A percentile compares a stretch with the other conserved stretches of the same genome.
Conservation (phyloP, 2,888 invertebrate genomes). For the Brachyptera risi region DNA sequence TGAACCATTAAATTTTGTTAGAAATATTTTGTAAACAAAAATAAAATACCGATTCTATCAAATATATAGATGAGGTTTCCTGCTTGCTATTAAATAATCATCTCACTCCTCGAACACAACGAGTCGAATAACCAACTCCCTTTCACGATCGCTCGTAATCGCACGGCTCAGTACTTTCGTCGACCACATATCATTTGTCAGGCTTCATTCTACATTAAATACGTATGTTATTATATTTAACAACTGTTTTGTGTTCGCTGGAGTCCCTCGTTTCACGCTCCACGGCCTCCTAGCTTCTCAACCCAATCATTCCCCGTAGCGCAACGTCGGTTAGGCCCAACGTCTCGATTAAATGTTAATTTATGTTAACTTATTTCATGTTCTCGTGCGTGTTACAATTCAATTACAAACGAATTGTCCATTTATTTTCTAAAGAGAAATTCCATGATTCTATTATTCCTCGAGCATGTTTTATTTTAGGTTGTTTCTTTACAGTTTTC, state of each 20-base stretch:
- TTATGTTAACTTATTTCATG: constrained; percentile 16
- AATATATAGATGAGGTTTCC: no score
- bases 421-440: constrained; percentile 15
- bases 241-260: constrained; percentile 1
- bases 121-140: no score
- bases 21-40: no score
- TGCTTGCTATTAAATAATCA: no score
- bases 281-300: constrained; percentile 7
- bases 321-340: background rate
- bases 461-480: constrained; percentile 10
- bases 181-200: background rate
- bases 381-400: constrained; percentile 18
- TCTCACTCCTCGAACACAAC: no score
- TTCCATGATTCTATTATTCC: constrained; percentile 14
- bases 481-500: constrained; percentile 14
- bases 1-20: no score
- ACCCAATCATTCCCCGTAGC: constrained; percentile 6
- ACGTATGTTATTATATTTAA: constrained; percentile 4
- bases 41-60: no score
- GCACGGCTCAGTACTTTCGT: no score
- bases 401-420: constrained; percentile 16
- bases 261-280: constrained; percentile 5
- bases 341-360: constrained; percentile 16
- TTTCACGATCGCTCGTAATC: no score
- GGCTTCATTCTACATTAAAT: background rate